Evolutionary conservation across 2,113 vertebrate species (phyloP).

Genomic region (Paratilapia polleni): DNA sequence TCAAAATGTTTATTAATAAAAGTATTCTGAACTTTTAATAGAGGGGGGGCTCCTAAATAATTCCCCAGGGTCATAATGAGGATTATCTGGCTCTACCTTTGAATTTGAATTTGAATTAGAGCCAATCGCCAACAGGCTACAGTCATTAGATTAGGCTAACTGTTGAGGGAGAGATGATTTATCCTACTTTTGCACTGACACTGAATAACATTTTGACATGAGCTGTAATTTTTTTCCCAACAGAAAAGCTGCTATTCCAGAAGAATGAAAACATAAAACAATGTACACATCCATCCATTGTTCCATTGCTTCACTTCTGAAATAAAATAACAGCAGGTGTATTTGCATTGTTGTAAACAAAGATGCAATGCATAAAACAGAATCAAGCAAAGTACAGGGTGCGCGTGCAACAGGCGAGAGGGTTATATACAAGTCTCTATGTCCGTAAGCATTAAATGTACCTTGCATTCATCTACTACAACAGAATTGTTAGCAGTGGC

Average conservation of each 20-base stretch:
- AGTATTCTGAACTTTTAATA: conserved; percentile 12
- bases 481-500: conserved; percentile 92
- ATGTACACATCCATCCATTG: conserved; percentile 45
- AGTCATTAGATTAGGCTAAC: neutral
- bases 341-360: conserved; percentile 57
- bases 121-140: conserved; percentile 13
- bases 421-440: conserved; percentile 93
- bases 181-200: neutral
- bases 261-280: conserved; percentile 21
- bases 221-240: conserved; percentile 29
- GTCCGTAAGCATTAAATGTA: conserved; percentile 93
- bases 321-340: conserved; percentile 28
- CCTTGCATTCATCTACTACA: conserved; percentile 99
- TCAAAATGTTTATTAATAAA: neutral
- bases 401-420: conserved; percentile 76
- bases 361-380: conserved; percentile 52
- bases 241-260: conserved; percentile 81
- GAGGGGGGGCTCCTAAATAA: conserved; percentile 44
- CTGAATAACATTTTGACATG: neutral
- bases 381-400: conserved; percentile 63
- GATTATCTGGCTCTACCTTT: conserved; percentile 40
- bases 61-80: conserved; percentile 33
- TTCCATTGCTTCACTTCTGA: conserved; percentile 41
- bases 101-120: conserved; percentile 20
- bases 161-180: neutral